Conservation (phyloP, 2,797 vertebrate species). For the Smutsia gigantea region DNA sequence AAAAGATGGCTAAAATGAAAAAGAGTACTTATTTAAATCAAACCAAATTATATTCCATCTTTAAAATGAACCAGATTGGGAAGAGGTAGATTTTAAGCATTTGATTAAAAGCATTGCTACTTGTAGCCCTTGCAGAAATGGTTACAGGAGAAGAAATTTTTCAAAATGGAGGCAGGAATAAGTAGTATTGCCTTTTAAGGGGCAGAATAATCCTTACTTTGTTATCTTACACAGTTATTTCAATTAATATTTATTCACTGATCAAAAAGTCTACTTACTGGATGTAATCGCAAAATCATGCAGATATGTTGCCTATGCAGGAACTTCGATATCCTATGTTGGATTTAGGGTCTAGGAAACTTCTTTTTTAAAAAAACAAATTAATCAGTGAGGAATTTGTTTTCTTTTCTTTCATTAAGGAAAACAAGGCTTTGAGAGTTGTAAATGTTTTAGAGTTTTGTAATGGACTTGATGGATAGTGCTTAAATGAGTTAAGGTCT, state of each 20-base stretch:
- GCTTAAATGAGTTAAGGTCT: conserved; percentile 78
- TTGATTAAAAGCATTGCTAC: neutral
- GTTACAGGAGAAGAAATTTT: neutral
- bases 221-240: neutral
- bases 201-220: neutral
- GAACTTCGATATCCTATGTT: neutral
- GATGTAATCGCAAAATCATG: neutral
- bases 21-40: neutral
- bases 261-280: neutral
- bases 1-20: neutral
- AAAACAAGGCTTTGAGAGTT: conserved; percentile 61
- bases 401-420: conserved; percentile 71
- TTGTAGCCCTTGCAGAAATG: neutral
- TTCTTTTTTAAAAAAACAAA: neutral
- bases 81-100: neutral
- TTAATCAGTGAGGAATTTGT: conserved; percentile 50
- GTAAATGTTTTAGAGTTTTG: conserved; percentile 61
- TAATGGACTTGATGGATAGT: conserved; percentile 73
- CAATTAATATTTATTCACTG: neutral
- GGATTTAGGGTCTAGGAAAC: conserved; percentile 51
- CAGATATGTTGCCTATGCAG: neutral
- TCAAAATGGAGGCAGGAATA: neutral
- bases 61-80: neutral
- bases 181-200: neutral
- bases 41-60: neutral